Evolutionary conservation across 2,797 vertebrate genomes (phyloP).

Genomic region (Pseudochaenichthys georgianus): DNA sequence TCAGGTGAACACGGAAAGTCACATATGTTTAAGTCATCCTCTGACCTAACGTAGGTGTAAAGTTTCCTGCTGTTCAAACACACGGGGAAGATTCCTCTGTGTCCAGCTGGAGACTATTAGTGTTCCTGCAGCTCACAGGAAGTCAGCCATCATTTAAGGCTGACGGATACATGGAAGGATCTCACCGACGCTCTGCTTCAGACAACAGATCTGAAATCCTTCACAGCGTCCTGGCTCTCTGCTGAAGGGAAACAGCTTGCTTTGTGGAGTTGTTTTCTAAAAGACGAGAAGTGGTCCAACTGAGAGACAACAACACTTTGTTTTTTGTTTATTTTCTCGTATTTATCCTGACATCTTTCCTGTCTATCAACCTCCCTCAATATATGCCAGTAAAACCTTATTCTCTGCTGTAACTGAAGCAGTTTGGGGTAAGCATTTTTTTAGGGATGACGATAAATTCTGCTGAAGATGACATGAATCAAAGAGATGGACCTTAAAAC

Average conservation of each 20-base stretch:
- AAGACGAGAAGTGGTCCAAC: conserved; percentile 35
- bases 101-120: conserved; percentile 92
- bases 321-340: neutral
- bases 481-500: neutral
- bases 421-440: neutral
- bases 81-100: conserved; percentile 50
- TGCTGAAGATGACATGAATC: conserved; percentile 5
- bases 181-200: conserved; percentile 82
- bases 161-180: conserved; percentile 94
- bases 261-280: conserved; percentile 29
- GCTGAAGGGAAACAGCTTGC: conserved; percentile 50
- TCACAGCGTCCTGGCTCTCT: conserved; percentile 56
- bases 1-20: conserved; percentile 77
- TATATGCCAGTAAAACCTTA: conserved; percentile 32
- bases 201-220: conserved; percentile 62
- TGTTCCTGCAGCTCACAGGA: conserved; percentile 90
- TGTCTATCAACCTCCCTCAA: conserved; percentile 26
- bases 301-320: conserved; percentile 17
- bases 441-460: conserved; percentile 10
- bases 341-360: conserved; percentile 21
- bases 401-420: conserved; percentile 20
- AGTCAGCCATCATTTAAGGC: conserved; percentile 94
- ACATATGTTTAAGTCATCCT: conserved; percentile 75
- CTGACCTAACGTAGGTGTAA: conserved; percentile 77
- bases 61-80: conserved; percentile 68